Percentiles rank a stretch among this genome's conserved stretches.
phyloP scores from a whole-genome alignment of 2,113 vertebrate species.

The Odontophorus gujanensis region DNA sequence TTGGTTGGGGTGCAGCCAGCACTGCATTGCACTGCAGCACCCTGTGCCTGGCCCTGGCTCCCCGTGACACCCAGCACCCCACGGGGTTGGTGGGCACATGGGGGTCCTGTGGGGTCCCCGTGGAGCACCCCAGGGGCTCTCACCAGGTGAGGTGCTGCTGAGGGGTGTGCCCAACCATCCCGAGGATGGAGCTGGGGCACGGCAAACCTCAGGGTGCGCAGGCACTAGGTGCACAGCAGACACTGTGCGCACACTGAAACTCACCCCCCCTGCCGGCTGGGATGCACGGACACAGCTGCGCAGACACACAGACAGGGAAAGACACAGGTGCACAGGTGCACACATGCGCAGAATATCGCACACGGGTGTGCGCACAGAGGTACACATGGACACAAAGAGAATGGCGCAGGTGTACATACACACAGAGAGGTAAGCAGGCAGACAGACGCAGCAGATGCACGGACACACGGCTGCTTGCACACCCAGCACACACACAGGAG shows the following conservation, averaged over 20 bases:
- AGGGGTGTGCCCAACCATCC: neutral
- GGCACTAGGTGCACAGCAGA: rapidly evolving
- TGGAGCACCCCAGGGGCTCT: neutral
- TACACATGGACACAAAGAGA: neutral
- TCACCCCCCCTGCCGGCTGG: neutral
- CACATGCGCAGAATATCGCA: neutral
- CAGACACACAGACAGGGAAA: neutral
- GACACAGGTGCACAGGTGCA: neutral
- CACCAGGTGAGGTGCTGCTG: neutral
- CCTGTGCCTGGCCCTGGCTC: neutral
- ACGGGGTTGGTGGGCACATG: neutral
- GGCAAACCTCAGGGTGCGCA: rapidly evolving
- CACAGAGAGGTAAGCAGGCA: neutral
- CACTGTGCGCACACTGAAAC: too few species aligned
- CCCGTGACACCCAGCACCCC: neutral
- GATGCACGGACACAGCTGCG: neutral
- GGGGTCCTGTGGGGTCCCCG: neutral
- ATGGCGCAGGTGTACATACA: neutral
- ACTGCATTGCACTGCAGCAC: neutral
- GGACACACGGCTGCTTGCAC: neutral
- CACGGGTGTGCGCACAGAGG: neutral
- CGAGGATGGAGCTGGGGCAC: neutral
- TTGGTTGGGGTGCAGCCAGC: neutral
- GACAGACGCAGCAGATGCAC: neutral
- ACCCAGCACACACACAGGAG: neutral